phyloP scores from a whole-genome alignment of 2,888 invertebrate genomes.

The Globia sparganii region DNA sequence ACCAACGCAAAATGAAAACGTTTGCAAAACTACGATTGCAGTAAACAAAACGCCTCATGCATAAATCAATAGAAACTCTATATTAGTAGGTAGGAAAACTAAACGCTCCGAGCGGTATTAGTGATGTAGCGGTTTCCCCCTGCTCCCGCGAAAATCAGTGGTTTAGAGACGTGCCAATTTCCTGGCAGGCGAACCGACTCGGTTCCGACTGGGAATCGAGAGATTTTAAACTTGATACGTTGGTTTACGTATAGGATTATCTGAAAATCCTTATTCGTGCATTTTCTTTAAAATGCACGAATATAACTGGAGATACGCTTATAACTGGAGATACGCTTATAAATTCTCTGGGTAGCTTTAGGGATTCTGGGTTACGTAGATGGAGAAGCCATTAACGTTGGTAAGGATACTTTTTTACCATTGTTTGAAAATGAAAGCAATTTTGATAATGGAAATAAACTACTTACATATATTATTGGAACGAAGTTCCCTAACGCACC shows the following conservation, averaged over 20 bases:
- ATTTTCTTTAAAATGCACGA: slow-evolving; percentile 8
- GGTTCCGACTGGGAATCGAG: slow-evolving; percentile 35
- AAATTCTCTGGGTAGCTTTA: neutral
- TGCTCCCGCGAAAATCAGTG: slow-evolving; percentile 46
- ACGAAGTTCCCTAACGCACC: too few species aligned
- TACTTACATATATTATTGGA: neutral
- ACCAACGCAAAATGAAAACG: slow-evolving; percentile 5
- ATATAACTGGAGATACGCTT: neutral
- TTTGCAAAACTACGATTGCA: slow-evolving; percentile 15
- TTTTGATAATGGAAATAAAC: neutral
- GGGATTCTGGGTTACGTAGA: neutral
- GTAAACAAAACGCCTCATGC: slow-evolving; percentile 9
- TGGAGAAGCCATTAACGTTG: neutral
- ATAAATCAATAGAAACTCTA: slow-evolving; percentile 34
- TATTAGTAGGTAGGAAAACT: slow-evolving; percentile 23
- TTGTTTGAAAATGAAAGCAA: neutral
- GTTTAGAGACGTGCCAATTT: slow-evolving; percentile 52
- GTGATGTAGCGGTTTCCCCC: slow-evolving; percentile 36
- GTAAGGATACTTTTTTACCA: neutral
- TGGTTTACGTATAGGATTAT: slow-evolving; percentile 40
- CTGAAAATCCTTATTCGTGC: slow-evolving; percentile 8
- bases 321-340: neutral
- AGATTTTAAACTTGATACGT: slow-evolving; percentile 38
- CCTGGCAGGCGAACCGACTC: slow-evolving; percentile 28
- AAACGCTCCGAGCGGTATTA: slow-evolving; percentile 41